These are phyloP conservation scores for Hydropsyche tenuis DNA, from an alignment of 1,140 invertebrate genomes.

Conservation along the genomic window DNA sequence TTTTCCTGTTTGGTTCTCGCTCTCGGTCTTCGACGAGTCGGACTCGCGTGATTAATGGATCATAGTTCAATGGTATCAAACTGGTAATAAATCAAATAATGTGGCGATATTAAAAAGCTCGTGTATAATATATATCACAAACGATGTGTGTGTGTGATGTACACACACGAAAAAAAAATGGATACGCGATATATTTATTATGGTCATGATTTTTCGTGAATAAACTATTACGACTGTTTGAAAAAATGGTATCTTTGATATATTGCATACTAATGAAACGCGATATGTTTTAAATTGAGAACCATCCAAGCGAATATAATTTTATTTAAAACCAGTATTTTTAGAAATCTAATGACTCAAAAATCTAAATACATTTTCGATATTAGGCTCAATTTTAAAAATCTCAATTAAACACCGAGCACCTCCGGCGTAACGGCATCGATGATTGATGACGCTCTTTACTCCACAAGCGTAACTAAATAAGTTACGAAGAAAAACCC, in stretches of 20 bases:
- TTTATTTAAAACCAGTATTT: no score
- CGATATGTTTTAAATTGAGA: no score
- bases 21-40: not conserved
- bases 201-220: constrained; percentile 14
- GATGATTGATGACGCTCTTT: constrained; percentile 16
- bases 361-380: no score
- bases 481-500: not conserved
- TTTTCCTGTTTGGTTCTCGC: not conserved
- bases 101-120: constrained; percentile 22
- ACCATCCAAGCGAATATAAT: no score
- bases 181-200: constrained; percentile 20
- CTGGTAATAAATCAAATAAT: constrained; percentile 20
- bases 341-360: no score
- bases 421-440: not conserved
- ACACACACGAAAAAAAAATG: constrained; percentile 18
- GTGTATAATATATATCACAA: not conserved
- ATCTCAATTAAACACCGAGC: constrained; percentile 7
- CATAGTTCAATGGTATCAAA: constrained; percentile 24
- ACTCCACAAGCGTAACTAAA: constrained; percentile 10
- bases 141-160: not conserved
- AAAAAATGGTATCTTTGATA: not conserved
- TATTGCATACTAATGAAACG: no score
- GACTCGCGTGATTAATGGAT: constrained; percentile 16
- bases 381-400: constrained; percentile 1
- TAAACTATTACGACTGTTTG: constrained; percentile 3